phyloP scores from a whole-genome alignment of 2,888 invertebrate genomes.

The Thymelicus lineola region DNA sequence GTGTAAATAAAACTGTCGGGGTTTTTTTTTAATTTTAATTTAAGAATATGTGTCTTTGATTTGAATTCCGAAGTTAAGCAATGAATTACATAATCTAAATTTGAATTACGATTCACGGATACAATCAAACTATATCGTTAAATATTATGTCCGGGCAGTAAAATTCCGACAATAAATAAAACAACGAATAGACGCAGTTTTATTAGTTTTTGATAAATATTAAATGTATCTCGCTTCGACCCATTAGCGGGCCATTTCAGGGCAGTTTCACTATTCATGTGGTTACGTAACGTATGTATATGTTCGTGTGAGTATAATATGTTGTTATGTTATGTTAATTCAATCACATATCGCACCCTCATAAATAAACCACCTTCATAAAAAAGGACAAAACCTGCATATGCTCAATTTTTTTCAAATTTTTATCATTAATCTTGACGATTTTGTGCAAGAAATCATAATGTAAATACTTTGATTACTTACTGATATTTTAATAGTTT shows the following conservation, averaged over 20 bases:
- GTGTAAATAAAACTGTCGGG: too few species aligned
- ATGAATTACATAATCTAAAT: constrained; percentile 1
- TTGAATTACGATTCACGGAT: constrained; percentile 31
- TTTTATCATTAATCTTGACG: too few species aligned
- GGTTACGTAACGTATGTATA: background rate
- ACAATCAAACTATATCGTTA: constrained; percentile 36
- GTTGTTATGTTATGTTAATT: too few species aligned
- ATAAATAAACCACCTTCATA: too few species aligned
- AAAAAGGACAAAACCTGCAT: too few species aligned
- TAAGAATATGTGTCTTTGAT: constrained; percentile 17
- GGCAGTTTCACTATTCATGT: background rate
- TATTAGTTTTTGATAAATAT: constrained; percentile 25
- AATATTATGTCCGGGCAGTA: constrained; percentile 27
- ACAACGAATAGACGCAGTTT: constrained; percentile 24
- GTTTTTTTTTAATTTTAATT: too few species aligned
- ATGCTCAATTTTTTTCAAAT: too few species aligned
- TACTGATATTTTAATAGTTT: too few species aligned
- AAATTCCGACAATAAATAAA: constrained; percentile 29
- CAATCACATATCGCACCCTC: too few species aligned
- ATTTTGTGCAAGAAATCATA: too few species aligned
- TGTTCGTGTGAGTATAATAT: background rate
- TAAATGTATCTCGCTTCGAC: background rate
- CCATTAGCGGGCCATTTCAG: constrained; percentile 3
- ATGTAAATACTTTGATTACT: too few species aligned
- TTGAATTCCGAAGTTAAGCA: constrained; percentile 14